Percentiles rank a stretch among this genome's conserved stretches.
Evolutionary conservation across 2,888 invertebrate species (phyloP).

Genomic region (Trisateles emortualis): DNA sequence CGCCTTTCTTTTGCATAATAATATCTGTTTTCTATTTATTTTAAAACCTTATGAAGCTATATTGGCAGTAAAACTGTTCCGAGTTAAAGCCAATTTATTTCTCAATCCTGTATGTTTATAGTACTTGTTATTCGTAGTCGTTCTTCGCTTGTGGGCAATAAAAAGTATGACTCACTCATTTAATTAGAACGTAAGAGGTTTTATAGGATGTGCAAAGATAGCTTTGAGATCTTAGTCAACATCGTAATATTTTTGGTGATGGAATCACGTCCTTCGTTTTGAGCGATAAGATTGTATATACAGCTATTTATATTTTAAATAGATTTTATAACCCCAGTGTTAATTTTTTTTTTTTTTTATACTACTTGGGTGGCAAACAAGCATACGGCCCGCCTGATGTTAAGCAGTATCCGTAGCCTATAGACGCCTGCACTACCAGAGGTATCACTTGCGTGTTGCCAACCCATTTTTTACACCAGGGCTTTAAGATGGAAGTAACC

Average conservation of each 20-base stretch:
- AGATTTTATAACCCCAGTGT: too few species aligned
- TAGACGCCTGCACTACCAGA: too few species aligned
- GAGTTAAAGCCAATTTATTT: slow-evolving; percentile 44
- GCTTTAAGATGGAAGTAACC: too few species aligned
- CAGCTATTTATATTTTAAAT: too few species aligned
- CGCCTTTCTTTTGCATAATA: too few species aligned
- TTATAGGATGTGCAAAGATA: slow-evolving; percentile 33
- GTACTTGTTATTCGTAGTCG: slow-evolving; percentile 41
- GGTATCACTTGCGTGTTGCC: too few species aligned
- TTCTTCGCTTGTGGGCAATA: slow-evolving; percentile 39
- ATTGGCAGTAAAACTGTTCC: background rate
- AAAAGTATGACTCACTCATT: slow-evolving; percentile 41
- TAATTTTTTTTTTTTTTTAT: too few species aligned
- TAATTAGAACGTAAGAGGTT: slow-evolving; percentile 49
- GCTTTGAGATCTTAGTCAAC: slow-evolving; percentile 17
- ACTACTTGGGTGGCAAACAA: too few species aligned
- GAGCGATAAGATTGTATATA: too few species aligned
- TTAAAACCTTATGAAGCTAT: background rate
- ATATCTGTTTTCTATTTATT: background rate
- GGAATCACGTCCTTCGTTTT: background rate
- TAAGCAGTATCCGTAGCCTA: too few species aligned
- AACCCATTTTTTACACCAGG: too few species aligned
- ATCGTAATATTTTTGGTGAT: slow-evolving; percentile 23
- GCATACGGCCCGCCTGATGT: too few species aligned
- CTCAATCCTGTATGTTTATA: slow-evolving; percentile 32